Percentiles rank a stretch among this genome's conserved stretches.
Evolutionary conservation across 2,113 vertebrate genomes (phyloP).

Genomic region (Deroptyus accipitrinus): DNA sequence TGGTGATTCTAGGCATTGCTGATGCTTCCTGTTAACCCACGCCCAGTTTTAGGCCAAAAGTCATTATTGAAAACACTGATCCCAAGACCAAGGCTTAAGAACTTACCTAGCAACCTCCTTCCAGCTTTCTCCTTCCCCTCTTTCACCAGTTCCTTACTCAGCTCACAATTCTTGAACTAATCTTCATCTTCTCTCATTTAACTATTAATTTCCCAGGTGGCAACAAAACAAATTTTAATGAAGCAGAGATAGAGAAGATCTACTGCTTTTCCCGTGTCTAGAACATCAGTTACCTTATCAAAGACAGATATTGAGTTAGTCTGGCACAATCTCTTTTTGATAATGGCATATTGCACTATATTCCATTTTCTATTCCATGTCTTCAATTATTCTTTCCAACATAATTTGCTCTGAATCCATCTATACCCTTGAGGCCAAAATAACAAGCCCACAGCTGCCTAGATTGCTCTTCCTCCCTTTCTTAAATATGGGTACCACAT

Average conservation of each 20-base stretch:
- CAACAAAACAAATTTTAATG: slow-evolving; percentile 48
- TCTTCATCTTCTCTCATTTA: slow-evolving; percentile 42
- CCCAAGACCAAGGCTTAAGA: background rate
- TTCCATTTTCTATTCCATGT: slow-evolving; percentile 64
- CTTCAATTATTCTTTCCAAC: slow-evolving; percentile 64
- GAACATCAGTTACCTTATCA: slow-evolving; percentile 68
- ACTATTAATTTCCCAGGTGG: slow-evolving; percentile 64
- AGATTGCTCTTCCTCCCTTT: slow-evolving; percentile 2
- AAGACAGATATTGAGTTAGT: slow-evolving; percentile 63
- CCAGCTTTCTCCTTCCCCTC: background rate
- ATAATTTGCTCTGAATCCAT: slow-evolving; percentile 67
- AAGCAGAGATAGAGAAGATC: slow-evolving; percentile 51
- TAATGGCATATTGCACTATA: slow-evolving; percentile 59
- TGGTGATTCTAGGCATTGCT: background rate
- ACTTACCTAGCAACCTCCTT: background rate
- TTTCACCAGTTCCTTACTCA: background rate
- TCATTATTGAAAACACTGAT: background rate
- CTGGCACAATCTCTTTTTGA: slow-evolving; percentile 63
- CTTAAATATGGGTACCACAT: slow-evolving; percentile 35
- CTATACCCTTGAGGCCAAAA: slow-evolving; percentile 58
- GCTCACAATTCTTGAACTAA: background rate
- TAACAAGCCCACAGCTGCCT: slow-evolving; percentile 29
- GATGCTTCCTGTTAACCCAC: background rate
- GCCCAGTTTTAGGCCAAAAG: background rate
- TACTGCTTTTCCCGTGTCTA: slow-evolving; percentile 58